phyloP scores from a whole-genome alignment of 2,797 vertebrate genomes.

The Lacerta bilineata region DNA sequence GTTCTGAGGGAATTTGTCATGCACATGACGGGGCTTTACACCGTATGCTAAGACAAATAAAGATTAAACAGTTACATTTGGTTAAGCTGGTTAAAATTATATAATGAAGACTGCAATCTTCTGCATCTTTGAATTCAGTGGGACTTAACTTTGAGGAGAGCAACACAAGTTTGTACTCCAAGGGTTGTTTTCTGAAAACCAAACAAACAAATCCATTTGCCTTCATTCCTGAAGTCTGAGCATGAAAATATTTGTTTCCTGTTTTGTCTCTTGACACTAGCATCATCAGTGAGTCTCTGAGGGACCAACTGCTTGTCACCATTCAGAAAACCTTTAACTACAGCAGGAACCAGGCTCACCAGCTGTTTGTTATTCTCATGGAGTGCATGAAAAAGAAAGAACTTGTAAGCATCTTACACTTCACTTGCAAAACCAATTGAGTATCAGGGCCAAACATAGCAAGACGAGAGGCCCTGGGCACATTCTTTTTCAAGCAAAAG shows the following conservation, averaged over 20 bases:
- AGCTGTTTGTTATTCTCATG: conserved; percentile 93
- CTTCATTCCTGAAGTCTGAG: background rate
- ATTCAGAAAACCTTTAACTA: conserved; percentile 99
- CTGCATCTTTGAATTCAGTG: too few species aligned
- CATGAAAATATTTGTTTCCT: too few species aligned
- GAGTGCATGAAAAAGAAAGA: conserved; percentile 99
- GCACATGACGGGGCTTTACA: too few species aligned
- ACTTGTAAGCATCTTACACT: conserved; percentile 87
- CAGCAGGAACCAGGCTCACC: conserved; percentile 92
- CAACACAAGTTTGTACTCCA: background rate
- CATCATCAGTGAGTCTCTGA: conserved; percentile 90
- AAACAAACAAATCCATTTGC: background rate
- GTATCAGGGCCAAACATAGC: too few species aligned
- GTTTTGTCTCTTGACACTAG: conserved; percentile 74
- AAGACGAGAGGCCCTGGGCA: too few species aligned
- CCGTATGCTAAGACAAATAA: too few species aligned
- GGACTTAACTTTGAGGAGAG: background rate
- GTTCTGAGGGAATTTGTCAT: too few species aligned
- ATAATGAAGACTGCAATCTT: background rate
- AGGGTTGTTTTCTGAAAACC: too few species aligned
- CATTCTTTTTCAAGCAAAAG: background rate
- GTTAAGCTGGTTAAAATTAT: background rate
- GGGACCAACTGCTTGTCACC: conserved; percentile 96
- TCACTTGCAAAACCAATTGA: conserved; percentile 9
- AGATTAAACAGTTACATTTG: too few species aligned